Evolutionary conservation across 2,888 invertebrate species (phyloP).

Genomic region (Perizoma affinitatum): DNA sequence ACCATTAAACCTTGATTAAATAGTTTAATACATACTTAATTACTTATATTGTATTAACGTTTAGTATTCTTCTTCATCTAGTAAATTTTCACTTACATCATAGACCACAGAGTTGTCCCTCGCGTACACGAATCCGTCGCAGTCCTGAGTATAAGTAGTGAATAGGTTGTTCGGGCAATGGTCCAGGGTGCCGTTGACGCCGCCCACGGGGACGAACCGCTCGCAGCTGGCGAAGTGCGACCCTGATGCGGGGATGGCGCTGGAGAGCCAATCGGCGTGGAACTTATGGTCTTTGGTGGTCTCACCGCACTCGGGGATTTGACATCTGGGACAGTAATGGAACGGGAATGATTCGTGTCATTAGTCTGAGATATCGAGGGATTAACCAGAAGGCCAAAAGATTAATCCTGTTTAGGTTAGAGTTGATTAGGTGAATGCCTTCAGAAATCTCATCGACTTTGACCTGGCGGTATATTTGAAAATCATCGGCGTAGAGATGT

Average conservation of each 20-base stretch:
- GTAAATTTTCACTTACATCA: constrained; percentile 54
- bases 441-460: too few species aligned
- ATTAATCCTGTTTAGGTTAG: too few species aligned
- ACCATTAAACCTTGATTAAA: constrained; percentile 2
- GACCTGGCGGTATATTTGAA: too few species aligned
- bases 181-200: constrained; percentile 50
- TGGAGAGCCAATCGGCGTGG: constrained; percentile 69
- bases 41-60: too few species aligned
- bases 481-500: too few species aligned
- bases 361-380: too few species aligned
- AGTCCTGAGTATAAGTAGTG: constrained; percentile 39
- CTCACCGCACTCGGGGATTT: constrained; percentile 79
- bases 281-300: constrained; percentile 54
- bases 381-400: too few species aligned
- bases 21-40: too few species aligned
- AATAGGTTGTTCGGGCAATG: constrained; percentile 60
- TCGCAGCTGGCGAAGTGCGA: constrained; percentile 70
- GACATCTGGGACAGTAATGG: constrained; percentile 68
- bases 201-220: constrained; percentile 57
- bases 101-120: constrained; percentile 68
- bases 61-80: too few species aligned
- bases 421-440: too few species aligned
- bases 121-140: constrained; percentile 63
- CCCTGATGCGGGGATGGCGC: constrained; percentile 66
- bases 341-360: too few species aligned